Evolutionary conservation across 2,888 invertebrate species (phyloP).

Genomic region (Beris chalybata): DNA sequence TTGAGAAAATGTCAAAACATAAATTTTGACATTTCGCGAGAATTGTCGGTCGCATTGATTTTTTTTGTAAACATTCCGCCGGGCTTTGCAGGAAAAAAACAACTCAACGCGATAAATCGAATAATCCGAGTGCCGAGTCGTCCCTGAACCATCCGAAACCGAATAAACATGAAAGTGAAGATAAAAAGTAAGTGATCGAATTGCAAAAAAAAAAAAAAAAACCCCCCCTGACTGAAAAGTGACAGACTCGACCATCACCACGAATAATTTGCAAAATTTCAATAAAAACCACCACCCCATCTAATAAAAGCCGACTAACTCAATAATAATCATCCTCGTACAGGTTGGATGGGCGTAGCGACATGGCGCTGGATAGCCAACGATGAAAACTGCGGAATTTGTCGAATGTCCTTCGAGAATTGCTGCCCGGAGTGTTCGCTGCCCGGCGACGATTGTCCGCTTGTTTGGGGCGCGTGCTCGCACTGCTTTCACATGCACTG

Average conservation of each 20-base stretch:
- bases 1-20: no score
- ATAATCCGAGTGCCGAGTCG: not conserved
- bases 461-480: constrained; percentile 98
- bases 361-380: constrained; percentile 99
- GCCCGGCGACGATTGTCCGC: constrained; percentile 96
- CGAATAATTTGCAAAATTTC: not conserved
- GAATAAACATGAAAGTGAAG: constrained; percentile 37
- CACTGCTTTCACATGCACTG: constrained; percentile 99
- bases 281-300: not conserved
- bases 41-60: not conserved
- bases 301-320: not conserved
- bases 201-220: no score
- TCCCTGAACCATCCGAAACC: not conserved
- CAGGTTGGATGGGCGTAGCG: constrained; percentile 93
- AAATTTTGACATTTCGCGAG: not conserved
- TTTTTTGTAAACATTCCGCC: constrained; percentile 18
- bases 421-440: constrained; percentile 97
- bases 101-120: not conserved
- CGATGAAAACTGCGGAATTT: constrained; percentile 99
- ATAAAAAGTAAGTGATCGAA: constrained; percentile 38
- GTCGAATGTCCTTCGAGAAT: constrained; percentile 98
- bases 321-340: not conserved
- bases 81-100: not conserved
- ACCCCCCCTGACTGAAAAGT: no score
- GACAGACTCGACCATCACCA: no score